Conservation (phyloP, 2,888 invertebrate species). For the Diarsia rubi region DNA sequence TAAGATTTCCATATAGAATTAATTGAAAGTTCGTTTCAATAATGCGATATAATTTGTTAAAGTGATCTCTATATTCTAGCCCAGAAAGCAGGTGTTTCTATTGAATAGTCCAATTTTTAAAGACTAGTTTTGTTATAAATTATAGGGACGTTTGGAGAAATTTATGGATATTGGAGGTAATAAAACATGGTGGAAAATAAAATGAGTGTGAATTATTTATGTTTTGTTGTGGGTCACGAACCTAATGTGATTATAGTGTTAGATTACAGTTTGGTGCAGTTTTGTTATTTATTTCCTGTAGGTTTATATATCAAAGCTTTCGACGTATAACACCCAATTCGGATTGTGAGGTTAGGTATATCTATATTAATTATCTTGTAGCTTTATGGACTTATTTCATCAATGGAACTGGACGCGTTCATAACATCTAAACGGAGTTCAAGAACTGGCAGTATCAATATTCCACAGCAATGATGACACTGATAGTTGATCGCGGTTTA, state of each 20-base stretch:
- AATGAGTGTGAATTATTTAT: constrained; percentile 45
- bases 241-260: constrained; percentile 13
- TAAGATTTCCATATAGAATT: constrained; percentile 8
- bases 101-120: constrained; percentile 12
- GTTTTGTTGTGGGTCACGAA: constrained; percentile 15
- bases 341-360: not conserved
- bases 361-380: not conserved
- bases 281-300: constrained; percentile 16
- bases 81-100: constrained; percentile 34
- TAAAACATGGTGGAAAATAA: constrained; percentile 39
- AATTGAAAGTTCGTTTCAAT: constrained; percentile 32
- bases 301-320: not conserved
- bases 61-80: constrained; percentile 43
- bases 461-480: not conserved
- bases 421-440: not conserved
- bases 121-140: constrained; percentile 44
- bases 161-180: constrained; percentile 45
- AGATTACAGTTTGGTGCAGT: constrained; percentile 23
- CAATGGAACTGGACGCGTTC: not conserved
- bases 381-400: not conserved
- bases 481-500: no score
- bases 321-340: not conserved
- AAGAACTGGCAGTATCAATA: not conserved
- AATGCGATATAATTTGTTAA: constrained; percentile 26
- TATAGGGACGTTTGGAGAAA: constrained; percentile 39